Evolutionary conservation across 2,113 vertebrate genomes (phyloP), one percentile per base, ranked within the genome.

Genomic region (Blennius ocellaris): DNA sequence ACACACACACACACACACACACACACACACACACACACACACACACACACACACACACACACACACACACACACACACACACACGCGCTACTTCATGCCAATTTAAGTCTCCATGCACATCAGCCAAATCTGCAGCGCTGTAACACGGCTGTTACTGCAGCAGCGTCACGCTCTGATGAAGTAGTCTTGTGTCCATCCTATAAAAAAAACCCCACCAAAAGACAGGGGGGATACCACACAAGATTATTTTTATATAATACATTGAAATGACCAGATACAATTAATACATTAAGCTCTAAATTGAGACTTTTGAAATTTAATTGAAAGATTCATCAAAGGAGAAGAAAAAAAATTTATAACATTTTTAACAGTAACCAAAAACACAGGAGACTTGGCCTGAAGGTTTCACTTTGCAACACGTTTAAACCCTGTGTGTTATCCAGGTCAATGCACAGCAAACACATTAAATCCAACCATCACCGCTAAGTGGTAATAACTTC

Each of bases 101-200:
- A 70, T 74, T 89, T 83, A 78, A 54, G 74, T 58, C 66, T 69
- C 77, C 76, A 80, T 8, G 73, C 81, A 80, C 79, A 87, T 87
- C 81, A 86, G 66, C 73, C 65, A 68, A 60, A 87, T 85, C 83
- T 73, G 67, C 83, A 40, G 65, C 57, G 58, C 80, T 69, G 73
- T 90, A 85, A 87, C 86, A 87, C 71, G 85, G 64, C 81, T 85
- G 87, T 91, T 86, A 83, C 66, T 30, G n/a, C 52, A 48, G 70
- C 71, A 71, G 44, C 53, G 59, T 86, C 86, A 83, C 8, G 60
- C 74, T 79, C 70, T 83, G 88, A 91, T 90, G 82, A 90, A 91
- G 90, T 64, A 65, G 63, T 88, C 83, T 70, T 66, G 70, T 65
- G 78, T 75, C n/a, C 54, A 60, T 57, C 49, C 53, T 52, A 76